phyloP scores from a whole-genome alignment of 2,888 invertebrate genomes.

The Amaurobius ferox region DNA sequence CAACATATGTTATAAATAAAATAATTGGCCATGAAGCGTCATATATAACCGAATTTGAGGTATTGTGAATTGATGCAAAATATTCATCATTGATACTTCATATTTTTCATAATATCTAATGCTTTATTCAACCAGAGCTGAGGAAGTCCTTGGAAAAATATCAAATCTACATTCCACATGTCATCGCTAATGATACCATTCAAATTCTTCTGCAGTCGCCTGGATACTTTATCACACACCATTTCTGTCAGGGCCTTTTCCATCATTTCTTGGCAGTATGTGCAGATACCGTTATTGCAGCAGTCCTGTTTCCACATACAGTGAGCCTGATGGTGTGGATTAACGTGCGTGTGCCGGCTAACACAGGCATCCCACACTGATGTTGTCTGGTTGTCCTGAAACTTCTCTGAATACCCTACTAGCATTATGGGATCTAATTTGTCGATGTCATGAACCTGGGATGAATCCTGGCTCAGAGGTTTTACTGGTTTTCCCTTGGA shows the following conservation, averaged over 20 bases:
- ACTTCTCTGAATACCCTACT: conserved; percentile 58
- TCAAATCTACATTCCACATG: conserved; percentile 65
- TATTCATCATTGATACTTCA: no score
- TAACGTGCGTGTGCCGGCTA: conserved; percentile 50
- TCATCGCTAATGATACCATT: conserved; percentile 27
- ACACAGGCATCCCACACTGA: conserved; percentile 51
- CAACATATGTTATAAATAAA: no score
- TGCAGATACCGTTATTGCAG: not conserved
- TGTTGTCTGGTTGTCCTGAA: conserved; percentile 47
- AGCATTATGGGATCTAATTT: conserved; percentile 69
- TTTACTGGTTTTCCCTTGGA: conserved; percentile 23
- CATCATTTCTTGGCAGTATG: conserved; percentile 9
- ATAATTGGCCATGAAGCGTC: no score
- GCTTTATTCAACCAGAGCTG: conserved; percentile 40
- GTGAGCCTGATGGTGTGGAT: conserved; percentile 64
- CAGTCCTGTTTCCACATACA: conserved; percentile 51
- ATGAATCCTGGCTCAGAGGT: conserved; percentile 39
- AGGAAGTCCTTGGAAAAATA: conserved; percentile 37
- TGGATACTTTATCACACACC: conserved; percentile 67
- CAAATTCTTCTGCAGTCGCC: conserved; percentile 55
- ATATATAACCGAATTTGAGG: no score
- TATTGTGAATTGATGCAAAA: no score
- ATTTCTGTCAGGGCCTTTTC: conserved; percentile 50
- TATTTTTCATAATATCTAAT: conserved; percentile 1
- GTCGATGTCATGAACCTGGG: conserved; percentile 65